Evolutionary conservation across 2,113 vertebrate species (phyloP).

Genomic region (Alligator sinensis): DNA sequence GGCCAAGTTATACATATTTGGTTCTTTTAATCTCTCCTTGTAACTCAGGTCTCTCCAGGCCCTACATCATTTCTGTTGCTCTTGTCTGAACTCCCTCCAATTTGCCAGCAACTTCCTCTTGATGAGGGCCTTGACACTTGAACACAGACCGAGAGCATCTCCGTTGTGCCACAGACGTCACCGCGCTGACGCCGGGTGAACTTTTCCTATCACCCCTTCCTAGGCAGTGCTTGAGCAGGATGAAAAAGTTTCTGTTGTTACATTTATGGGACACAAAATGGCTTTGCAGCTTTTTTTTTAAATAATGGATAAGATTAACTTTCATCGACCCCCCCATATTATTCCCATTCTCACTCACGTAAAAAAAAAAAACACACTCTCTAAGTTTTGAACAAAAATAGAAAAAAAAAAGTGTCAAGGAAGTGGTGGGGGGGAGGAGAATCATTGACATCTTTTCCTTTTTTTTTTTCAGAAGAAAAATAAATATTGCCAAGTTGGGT

Average conservation of each 20-base stretch:
- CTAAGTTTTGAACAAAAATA: not conserved
- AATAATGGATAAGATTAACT: no score
- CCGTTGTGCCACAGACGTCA: fast-evolving
- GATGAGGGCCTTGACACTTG: not conserved
- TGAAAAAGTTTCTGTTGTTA: not conserved
- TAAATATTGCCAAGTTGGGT: not conserved
- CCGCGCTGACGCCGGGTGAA: not conserved
- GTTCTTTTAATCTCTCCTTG: constrained; percentile 48
- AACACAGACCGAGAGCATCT: not conserved
- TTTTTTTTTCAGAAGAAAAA: not conserved
- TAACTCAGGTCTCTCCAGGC: constrained; percentile 42
- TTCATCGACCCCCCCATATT: not conserved
- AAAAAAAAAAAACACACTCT: not conserved
- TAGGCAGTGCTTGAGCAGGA: not conserved
- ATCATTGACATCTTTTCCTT: not conserved
- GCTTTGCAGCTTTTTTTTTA: not conserved
- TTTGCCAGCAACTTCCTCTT: not conserved
- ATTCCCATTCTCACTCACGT: not conserved
- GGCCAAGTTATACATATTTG: constrained; percentile 36
- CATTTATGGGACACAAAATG: not conserved
- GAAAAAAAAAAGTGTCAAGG: not conserved
- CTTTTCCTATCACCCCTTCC: no score
- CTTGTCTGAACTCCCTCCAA: constrained; percentile 36
- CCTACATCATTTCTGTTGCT: constrained; percentile 60
- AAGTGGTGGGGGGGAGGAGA: not conserved